These are phyloP conservation scores for Brachycybe producta DNA, from an alignment of 2,888 invertebrate genomes.

Conservation along the genomic window DNA sequence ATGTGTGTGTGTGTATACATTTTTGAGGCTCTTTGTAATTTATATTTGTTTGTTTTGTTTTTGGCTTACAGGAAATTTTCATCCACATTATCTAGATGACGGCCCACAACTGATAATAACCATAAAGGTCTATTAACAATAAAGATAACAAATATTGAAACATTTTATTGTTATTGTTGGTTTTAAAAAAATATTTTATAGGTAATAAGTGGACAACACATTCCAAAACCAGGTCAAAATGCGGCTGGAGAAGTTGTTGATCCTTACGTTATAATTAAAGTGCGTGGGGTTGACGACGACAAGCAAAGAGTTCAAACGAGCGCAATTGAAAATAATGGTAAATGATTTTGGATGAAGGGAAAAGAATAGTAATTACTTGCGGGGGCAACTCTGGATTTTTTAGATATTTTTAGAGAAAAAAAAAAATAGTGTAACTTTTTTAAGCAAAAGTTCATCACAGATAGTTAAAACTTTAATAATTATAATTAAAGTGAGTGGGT, in stretches of 20 bases:
- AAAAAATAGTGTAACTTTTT: too few species aligned
- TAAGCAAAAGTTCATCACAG: too few species aligned
- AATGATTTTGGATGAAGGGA: neutral
- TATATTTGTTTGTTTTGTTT: neutral
- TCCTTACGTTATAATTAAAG: conserved; percentile 41
- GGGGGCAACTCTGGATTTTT: neutral
- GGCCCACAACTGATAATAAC: neutral
- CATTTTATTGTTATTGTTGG: neutral
- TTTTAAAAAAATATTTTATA: conserved; percentile 19
- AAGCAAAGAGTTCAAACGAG: conserved; percentile 37
- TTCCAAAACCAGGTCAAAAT: conserved; percentile 40
- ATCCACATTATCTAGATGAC: conserved; percentile 7
- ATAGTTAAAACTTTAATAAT: too few species aligned
- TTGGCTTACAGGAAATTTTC: too few species aligned
- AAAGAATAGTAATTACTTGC: neutral
- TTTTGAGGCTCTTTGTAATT: too few species aligned
- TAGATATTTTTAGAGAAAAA: too few species aligned
- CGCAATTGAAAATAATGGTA: conserved; percentile 42
- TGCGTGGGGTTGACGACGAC: conserved; percentile 37
- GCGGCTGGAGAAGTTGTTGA: conserved; percentile 39
- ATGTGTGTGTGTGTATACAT: too few species aligned
- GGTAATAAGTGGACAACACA: conserved; percentile 44
- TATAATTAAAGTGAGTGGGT: too few species aligned
- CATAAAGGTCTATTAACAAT: neutral
- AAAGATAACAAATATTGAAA: neutral